These are phyloP conservation scores for Danionella dracula DNA, from an alignment of 2,797 vertebrate species.

Conservation along the genomic window DNA sequence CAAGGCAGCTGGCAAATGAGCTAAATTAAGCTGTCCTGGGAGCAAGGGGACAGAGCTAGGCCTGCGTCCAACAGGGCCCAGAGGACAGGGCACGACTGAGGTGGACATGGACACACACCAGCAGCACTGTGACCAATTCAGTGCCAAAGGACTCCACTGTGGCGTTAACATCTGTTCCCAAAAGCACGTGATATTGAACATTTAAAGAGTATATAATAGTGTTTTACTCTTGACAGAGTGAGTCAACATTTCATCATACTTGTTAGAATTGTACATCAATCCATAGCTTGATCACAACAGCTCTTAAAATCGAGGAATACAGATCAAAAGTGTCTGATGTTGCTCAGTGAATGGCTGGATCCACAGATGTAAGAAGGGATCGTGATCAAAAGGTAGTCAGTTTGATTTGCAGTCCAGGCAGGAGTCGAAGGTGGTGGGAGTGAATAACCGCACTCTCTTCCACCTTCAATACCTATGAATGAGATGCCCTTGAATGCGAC, in stretches of 20 bases:
- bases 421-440: neutral
- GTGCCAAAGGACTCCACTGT: neutral
- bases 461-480: neutral
- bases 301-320: too few relatives aligned
- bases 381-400: neutral
- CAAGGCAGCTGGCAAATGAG: slow-evolving; percentile 23
- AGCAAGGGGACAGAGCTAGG: slow-evolving; percentile 13
- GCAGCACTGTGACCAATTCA: neutral
- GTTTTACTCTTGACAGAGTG: neutral
- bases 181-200: neutral
- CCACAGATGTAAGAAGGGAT: neutral
- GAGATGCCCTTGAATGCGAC: neutral
- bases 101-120: neutral
- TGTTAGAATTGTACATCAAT: neutral
- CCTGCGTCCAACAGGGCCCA: slow-evolving; percentile 21
- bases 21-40: slow-evolving; percentile 22
- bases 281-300: neutral
- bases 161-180: neutral
- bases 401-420: neutral
- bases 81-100: slow-evolving; percentile 9
- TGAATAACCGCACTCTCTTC: neutral
- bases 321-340: too few relatives aligned
- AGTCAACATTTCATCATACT: neutral
- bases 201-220: neutral
- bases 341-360: too few relatives aligned